Conservation (phyloP, 1,140 invertebrate species). For the Achatina immaculata region DNA sequence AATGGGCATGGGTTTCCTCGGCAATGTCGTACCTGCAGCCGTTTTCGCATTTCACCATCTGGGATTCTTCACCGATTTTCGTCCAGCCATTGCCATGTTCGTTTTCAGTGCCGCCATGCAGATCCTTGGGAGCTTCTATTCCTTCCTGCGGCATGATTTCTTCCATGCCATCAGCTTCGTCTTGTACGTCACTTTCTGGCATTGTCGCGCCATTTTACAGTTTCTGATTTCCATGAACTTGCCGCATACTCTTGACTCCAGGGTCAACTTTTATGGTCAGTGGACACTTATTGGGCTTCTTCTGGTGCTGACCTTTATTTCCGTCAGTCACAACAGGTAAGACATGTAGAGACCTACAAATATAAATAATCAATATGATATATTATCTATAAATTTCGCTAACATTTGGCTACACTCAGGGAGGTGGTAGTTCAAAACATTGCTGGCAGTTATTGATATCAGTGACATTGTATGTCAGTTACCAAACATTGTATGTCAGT, state of each 20-base stretch:
- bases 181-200: slow-evolving; percentile 55
- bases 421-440: too few species aligned
- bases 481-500: too few species aligned
- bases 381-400: too few species aligned
- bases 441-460: too few species aligned
- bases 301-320: slow-evolving; percentile 46
- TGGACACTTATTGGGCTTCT: slow-evolving; percentile 51
- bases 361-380: too few species aligned
- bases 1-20: slow-evolving; percentile 61
- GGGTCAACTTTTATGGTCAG: slow-evolving; percentile 54
- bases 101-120: slow-evolving; percentile 51
- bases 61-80: slow-evolving; percentile 55
- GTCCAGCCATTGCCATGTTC: slow-evolving; percentile 51
- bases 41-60: slow-evolving; percentile 55
- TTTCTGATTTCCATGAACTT: slow-evolving; percentile 44
- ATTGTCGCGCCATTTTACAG: slow-evolving; percentile 40
- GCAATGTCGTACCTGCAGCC: slow-evolving; percentile 53
- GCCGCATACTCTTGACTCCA: slow-evolving; percentile 21
- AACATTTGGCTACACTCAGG: too few species aligned
- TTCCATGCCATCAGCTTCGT: slow-evolving; percentile 54
- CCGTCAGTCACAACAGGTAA: slow-evolving; percentile 42
- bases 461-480: too few species aligned
- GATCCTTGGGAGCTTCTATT: slow-evolving; percentile 54
- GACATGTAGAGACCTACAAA: background rate
- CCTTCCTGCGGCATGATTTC: slow-evolving; percentile 57